Base-by-base conservation (phyloP, 2,797 vertebrate genomes). In the Melopsittacus undulatus region DNA sequence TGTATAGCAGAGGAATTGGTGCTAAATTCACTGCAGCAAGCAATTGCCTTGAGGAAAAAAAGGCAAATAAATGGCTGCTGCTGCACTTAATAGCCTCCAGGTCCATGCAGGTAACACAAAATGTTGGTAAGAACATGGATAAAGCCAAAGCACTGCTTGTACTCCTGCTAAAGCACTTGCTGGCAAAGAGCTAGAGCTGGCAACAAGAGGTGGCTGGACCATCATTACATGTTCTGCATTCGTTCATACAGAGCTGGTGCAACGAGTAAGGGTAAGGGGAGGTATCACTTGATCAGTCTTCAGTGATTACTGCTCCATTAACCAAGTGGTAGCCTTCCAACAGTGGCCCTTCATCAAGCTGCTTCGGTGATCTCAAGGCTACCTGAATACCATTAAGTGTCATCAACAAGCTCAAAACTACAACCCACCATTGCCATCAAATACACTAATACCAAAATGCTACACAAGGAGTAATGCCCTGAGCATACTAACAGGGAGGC, bases 101-200 rank as follows among this genome's bases (percentile, higher is more conserved):
- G 51, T 49, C 66, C 32, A 34, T 0, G 2, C 19, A 74, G 48
- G 57, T 64, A 89, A 76, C 49, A 45, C 36, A 42, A 64, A 66
- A 52, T 3, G 63, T 2, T 2, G 2, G 0, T 23, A 77, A 61
- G 10, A 66, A 24, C 21, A 45, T 0, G 1, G 62, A 45, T 29
- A 3, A 83, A 83, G 5, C 14, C 38, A 40, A 49, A 90, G 42
- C 10, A 68, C 40, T 42, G 56, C 56, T 92, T 36, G 42, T 9
- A 66, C 42, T 75, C 51, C 64, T 82, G 46, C 51, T 70, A 83
- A 64, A 96, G 66, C 42, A 79, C 42, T 90, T 56, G 21, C 22
- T 72, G 79, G 49, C 66, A 75, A 72, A 77, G 76, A 68, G 34
- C 16, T 72, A 3, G 0, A 22, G 56, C 48, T 86, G 73, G 34